phyloP scores from a whole-genome alignment of 1,140 invertebrate genomes.

The Dendroctonus valens region DNA sequence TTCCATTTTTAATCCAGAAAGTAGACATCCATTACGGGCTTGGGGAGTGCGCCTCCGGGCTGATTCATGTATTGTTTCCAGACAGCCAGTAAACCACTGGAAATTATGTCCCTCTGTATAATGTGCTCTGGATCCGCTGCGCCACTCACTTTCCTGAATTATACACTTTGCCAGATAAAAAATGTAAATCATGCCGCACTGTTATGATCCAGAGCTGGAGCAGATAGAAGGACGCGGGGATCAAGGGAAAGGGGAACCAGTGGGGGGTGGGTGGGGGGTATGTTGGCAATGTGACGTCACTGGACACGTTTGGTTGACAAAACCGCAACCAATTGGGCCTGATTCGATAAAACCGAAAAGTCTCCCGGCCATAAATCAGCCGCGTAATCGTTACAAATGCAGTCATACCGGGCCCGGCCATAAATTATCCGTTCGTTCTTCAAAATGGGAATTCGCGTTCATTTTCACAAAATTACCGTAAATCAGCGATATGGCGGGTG shows the following conservation, averaged over 20 bases:
- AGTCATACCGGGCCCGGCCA: constrained; percentile 45
- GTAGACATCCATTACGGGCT: constrained; percentile 48
- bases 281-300: too few species aligned
- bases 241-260: too few species aligned
- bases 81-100: constrained; percentile 48
- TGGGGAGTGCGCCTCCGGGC: constrained; percentile 35
- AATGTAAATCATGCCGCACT: constrained; percentile 42
- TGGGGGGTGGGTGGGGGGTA: too few species aligned
- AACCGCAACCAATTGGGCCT: too few species aligned
- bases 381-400: constrained; percentile 49
- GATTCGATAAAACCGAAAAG: constrained; percentile 40
- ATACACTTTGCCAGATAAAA: constrained; percentile 42
- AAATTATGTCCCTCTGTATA: constrained; percentile 49
- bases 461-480: constrained; percentile 52
- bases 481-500: constrained; percentile 39
- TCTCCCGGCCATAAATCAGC: constrained; percentile 40
- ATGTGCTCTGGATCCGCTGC: constrained; percentile 40
- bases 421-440: constrained; percentile 50
- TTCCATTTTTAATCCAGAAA: constrained; percentile 49
- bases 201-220: neutral
- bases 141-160: constrained; percentile 42
- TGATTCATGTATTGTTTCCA: constrained; percentile 51
- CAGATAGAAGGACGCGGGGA: neutral
- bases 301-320: too few species aligned
- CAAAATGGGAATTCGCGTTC: constrained; percentile 50